A percentile compares a stretch with the other conserved stretches of the same genome.
Conservation (phyloP, 2,113 vertebrate species). For the Macrotis lagotis region DNA sequence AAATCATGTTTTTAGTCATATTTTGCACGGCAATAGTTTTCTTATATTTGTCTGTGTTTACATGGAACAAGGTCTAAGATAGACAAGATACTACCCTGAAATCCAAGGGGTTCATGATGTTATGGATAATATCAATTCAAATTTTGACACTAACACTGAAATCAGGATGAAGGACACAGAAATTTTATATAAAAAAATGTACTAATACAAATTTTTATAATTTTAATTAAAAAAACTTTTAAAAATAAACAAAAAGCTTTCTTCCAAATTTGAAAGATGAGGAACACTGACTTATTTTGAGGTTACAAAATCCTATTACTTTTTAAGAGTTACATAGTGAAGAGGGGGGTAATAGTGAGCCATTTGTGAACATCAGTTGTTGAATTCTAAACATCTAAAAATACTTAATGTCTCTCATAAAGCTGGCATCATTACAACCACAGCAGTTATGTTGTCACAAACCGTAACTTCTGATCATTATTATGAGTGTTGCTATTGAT, state of each 20-base stretch:
- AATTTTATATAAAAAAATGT: not conserved
- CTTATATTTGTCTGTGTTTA: not conserved
- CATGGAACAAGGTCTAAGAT: not conserved
- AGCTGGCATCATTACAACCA: not conserved
- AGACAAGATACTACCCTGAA: not conserved
- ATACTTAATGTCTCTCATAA: not conserved
- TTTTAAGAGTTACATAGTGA: not conserved
- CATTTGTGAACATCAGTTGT: not conserved
- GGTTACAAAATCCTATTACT: not conserved
- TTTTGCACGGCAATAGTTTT: not conserved
- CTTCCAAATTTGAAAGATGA: not conserved
- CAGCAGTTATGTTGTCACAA: not conserved
- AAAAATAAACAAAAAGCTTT: not conserved
- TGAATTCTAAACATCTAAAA: slow-evolving; percentile 1
- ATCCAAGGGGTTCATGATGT: not conserved
- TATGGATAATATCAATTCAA: not conserved
- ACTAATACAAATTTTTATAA: not conserved
- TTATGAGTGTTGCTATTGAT: not conserved
- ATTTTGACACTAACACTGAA: not conserved
- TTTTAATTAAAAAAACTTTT: not conserved
- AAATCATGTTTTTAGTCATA: not conserved
- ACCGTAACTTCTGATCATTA: not conserved
- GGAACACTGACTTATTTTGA: not conserved
- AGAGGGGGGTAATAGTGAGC: not conserved
- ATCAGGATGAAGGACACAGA: not conserved